phyloP scores from a whole-genome alignment of 2,797 vertebrate species.

The Premnoplex brunnescens region DNA sequence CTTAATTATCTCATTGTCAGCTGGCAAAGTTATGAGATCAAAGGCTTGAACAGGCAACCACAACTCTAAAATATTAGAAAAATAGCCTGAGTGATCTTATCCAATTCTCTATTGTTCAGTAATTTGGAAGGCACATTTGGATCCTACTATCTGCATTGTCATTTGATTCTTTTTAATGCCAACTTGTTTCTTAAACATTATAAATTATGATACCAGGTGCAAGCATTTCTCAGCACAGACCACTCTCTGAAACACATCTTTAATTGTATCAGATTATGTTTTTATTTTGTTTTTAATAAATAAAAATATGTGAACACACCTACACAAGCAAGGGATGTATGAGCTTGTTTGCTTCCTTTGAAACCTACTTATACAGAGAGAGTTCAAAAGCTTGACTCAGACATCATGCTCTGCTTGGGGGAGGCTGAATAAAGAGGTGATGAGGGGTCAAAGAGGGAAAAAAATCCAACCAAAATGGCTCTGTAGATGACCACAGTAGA shows the following conservation, averaged over 20 bases:
- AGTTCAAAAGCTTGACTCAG: conserved; percentile 65
- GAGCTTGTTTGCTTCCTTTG: conserved; percentile 60
- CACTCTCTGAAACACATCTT: conserved; percentile 13
- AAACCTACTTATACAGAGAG: conserved; percentile 1
- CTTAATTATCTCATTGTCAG: conserved; percentile 23
- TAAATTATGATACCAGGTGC: conserved; percentile 34
- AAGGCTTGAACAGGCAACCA: conserved; percentile 11
- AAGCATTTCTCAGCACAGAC: conserved; percentile 21
- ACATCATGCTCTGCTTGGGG: conserved; percentile 13
- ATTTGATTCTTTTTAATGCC: conserved; percentile 28
- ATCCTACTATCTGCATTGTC: background rate
- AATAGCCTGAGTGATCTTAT: conserved; percentile 5
- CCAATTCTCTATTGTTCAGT: background rate
- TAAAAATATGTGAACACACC: conserved; percentile 54
- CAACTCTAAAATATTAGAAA: conserved; percentile 38
- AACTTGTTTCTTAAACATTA: conserved; percentile 37
- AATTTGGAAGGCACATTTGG: conserved; percentile 1
- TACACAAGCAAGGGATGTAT: conserved; percentile 32
- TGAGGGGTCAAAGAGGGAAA: conserved; percentile 29
- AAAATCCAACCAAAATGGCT: background rate
- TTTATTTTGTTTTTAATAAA: conserved; percentile 61
- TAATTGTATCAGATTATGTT: conserved; percentile 52
- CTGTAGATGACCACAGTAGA: conserved; percentile 9
- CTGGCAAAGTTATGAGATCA: conserved; percentile 37
- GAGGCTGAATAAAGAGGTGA: conserved; percentile 35